phyloP scores from a whole-genome alignment of 2,113 vertebrate genomes.

The Potamarius usumacintae region DNA sequence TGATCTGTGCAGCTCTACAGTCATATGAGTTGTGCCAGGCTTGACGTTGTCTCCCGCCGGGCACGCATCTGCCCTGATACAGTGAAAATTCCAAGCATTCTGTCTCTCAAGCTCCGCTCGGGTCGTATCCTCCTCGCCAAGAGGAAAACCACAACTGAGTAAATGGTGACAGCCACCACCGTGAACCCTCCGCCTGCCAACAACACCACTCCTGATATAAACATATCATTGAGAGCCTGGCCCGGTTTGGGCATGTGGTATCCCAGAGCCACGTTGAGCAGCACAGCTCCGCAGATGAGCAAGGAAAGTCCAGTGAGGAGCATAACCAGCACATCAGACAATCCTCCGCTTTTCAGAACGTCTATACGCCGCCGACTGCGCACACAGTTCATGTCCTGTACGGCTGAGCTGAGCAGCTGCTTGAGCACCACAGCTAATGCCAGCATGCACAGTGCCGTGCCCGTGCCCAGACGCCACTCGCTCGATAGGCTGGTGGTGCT shows the following conservation, averaged over 20 bases:
- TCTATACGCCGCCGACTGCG: constrained; percentile 85
- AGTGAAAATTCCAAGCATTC: constrained; percentile 80
- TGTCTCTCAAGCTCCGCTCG: constrained; percentile 64
- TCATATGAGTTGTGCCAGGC: constrained; percentile 91
- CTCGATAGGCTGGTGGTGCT: constrained; percentile 93
- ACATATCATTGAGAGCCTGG: constrained; percentile 83
- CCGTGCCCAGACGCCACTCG: constrained; percentile 89
- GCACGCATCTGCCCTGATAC: constrained; percentile 82
- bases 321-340: constrained; percentile 84
- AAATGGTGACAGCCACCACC: constrained; percentile 80
- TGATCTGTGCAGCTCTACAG: not conserved
- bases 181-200: constrained; percentile 77
- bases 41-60: constrained; percentile 85
- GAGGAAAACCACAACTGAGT: constrained; percentile 70
- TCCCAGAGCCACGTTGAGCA: constrained; percentile 81
- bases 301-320: constrained; percentile 82
- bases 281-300: constrained; percentile 82
- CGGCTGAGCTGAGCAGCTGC: constrained; percentile 93
- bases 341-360: constrained; percentile 88
- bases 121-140: constrained; percentile 69
- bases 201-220: constrained; percentile 85
- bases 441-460: constrained; percentile 88
- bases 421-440: constrained; percentile 90
- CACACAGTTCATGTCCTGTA: constrained; percentile 98
- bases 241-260: constrained; percentile 78